A percentile compares a stretch with the other conserved stretches of the same genome.
phyloP scores from a whole-genome alignment of 2,888 invertebrate species.

The Mermis nigrescens region DNA sequence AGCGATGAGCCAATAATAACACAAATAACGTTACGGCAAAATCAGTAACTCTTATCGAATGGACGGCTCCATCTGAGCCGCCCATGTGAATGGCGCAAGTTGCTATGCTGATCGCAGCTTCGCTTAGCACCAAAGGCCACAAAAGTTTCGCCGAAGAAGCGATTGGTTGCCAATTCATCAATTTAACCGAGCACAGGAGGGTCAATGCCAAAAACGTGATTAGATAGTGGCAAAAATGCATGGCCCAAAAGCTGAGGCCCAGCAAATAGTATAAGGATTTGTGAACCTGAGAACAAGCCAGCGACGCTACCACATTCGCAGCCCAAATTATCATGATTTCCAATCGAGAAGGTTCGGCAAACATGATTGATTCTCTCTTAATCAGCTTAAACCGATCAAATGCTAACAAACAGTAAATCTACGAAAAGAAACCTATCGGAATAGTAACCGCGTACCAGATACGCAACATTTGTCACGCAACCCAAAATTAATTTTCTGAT shows the following conservation, averaged over 20 bases:
- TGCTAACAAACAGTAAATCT: no score
- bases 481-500: no score
- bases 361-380: no score
- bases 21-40: not conserved
- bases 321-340: not conserved
- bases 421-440: no score
- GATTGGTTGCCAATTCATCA: not conserved
- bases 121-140: not conserved
- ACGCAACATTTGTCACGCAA: no score
- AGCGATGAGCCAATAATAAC: not conserved
- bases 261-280: not conserved
- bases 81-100: not conserved
- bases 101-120: not conserved
- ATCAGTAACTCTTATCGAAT: not conserved
- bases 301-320: not conserved
- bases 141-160: not conserved
- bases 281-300: not conserved
- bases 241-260: not conserved
- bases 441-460: no score
- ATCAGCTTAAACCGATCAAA: no score
- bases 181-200: not conserved
- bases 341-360: not conserved
- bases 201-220: not conserved
- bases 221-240: not conserved
- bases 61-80: slow-evolving; percentile 2